Evolutionary conservation across 2,888 invertebrate species (phyloP).

Genomic region (Augiades crinisus): DNA sequence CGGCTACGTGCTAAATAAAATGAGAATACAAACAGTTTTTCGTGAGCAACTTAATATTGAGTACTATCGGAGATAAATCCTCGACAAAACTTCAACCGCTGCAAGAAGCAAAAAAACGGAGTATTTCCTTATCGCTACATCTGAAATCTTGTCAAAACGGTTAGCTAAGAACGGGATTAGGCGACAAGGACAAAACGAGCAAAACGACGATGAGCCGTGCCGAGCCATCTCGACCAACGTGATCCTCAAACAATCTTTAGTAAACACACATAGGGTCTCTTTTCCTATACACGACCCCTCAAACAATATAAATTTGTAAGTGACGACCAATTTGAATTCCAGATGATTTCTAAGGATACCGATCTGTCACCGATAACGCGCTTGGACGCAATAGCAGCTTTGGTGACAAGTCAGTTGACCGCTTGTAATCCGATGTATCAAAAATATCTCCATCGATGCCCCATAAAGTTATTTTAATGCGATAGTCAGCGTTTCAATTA

Average conservation of each 20-base stretch:
- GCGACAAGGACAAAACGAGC: conserved; percentile 73
- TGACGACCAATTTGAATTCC: conserved; percentile 70
- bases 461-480: neutral
- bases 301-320: conserved; percentile 40
- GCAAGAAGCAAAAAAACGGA: conserved; percentile 42
- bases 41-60: conserved; percentile 17
- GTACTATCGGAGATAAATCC: conserved; percentile 17
- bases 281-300: conserved; percentile 20
- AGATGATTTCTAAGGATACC: conserved; percentile 67
- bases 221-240: conserved; percentile 29
- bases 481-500: conserved; percentile 10
- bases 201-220: conserved; percentile 47
- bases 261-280: conserved; percentile 22
- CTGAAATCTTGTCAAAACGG: conserved; percentile 77
- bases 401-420: conserved; percentile 74
- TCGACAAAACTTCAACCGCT: conserved; percentile 25
- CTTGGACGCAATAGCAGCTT: conserved; percentile 46
- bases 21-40: neutral
- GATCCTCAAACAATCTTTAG: conserved; percentile 15
- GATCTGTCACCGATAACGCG: conserved; percentile 77
- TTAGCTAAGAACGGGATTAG: conserved; percentile 76
- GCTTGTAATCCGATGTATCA: conserved; percentile 66
- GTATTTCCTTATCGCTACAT: conserved; percentile 57
- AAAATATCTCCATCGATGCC: conserved; percentile 45
- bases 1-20: too few species aligned